These are phyloP conservation scores for Machimus atricapillus DNA, from an alignment of 2,888 invertebrate genomes.

Conservation along the genomic window DNA sequence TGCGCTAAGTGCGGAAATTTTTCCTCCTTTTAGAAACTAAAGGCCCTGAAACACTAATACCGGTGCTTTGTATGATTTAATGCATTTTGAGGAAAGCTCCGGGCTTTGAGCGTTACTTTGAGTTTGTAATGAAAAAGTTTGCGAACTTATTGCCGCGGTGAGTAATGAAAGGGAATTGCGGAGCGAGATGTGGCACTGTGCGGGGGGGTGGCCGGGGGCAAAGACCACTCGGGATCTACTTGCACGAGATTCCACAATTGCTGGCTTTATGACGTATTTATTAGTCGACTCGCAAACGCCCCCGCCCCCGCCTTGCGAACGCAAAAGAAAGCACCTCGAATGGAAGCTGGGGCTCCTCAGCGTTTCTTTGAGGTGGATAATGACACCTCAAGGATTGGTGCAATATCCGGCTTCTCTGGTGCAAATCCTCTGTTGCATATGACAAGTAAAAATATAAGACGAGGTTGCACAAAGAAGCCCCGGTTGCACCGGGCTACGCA, in stretches of 20 bases:
- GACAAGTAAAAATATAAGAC: slow-evolving; percentile 24
- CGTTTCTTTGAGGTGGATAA: background rate
- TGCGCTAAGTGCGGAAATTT: slow-evolving; percentile 19
- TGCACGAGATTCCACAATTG: background rate
- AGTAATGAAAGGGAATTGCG: slow-evolving; percentile 6
- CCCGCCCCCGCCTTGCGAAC: background rate
- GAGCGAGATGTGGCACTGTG: background rate
- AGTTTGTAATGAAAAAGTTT: slow-evolving; percentile 20
- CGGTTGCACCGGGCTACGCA: background rate
- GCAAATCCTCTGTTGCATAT: slow-evolving; percentile 15
- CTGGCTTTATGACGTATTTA: slow-evolving; percentile 22
- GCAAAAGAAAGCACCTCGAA: background rate
- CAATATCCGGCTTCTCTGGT: slow-evolving; percentile 1
- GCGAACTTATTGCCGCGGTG: slow-evolving; percentile 1
- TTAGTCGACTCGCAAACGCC: background rate
- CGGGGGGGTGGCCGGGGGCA: background rate
- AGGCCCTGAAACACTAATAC: slow-evolving; percentile 18
- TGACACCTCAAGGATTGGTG: slow-evolving; percentile 25
- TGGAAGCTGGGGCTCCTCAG: background rate
- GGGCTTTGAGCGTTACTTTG: background rate
- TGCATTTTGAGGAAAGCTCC: slow-evolving; percentile 1
- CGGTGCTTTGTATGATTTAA: slow-evolving; percentile 31
- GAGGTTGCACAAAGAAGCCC: background rate
- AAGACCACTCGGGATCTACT: background rate
- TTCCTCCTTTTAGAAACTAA: slow-evolving; percentile 15